Percentiles rank a stretch among this genome's conserved stretches.
These are phyloP conservation scores for Acleris literana DNA, from an alignment of 2,888 invertebrate genomes.

Conservation along the genomic window DNA sequence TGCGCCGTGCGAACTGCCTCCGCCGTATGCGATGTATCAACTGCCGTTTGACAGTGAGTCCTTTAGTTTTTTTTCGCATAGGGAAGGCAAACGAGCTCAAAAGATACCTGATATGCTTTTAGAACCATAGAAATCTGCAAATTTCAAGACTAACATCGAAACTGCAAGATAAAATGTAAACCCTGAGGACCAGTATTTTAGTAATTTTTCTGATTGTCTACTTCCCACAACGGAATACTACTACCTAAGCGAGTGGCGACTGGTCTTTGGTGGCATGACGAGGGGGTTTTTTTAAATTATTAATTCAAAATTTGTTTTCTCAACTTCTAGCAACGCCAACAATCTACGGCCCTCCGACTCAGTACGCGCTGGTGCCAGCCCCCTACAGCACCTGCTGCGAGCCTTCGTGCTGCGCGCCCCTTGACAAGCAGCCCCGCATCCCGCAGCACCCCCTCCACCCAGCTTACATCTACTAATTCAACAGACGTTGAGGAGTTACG, in stretches of 20 bases:
- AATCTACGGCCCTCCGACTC: constrained; percentile 71
- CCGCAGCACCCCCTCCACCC: constrained; percentile 74
- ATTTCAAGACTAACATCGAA: neutral
- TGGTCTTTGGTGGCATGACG: too few relatives aligned
- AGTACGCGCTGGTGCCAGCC: constrained; percentile 72
- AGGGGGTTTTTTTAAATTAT: too few relatives aligned
- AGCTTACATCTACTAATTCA: constrained; percentile 72
- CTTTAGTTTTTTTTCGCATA: neutral
- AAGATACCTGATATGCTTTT: too few relatives aligned
- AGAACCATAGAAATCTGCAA: neutral
- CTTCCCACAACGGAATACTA: too few relatives aligned
- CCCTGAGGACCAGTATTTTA: too few relatives aligned
- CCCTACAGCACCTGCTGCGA: constrained; percentile 74
- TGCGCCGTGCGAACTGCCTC: constrained; percentile 73
- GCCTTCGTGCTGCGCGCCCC: constrained; percentile 71
- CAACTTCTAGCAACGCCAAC: constrained; percentile 66
- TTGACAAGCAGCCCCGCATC: constrained; percentile 72
- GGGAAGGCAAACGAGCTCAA: too few relatives aligned
- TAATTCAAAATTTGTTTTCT: too few relatives aligned
- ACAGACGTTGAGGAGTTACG: neutral
- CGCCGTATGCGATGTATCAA: constrained; percentile 73
- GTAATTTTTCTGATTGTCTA: too few relatives aligned
- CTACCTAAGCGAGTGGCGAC: too few relatives aligned
- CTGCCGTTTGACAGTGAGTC: constrained; percentile 74
- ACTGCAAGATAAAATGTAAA: too few relatives aligned